Evolutionary conservation across 2,797 vertebrate species (phyloP).

Genomic region (Pterois miles): DNA sequence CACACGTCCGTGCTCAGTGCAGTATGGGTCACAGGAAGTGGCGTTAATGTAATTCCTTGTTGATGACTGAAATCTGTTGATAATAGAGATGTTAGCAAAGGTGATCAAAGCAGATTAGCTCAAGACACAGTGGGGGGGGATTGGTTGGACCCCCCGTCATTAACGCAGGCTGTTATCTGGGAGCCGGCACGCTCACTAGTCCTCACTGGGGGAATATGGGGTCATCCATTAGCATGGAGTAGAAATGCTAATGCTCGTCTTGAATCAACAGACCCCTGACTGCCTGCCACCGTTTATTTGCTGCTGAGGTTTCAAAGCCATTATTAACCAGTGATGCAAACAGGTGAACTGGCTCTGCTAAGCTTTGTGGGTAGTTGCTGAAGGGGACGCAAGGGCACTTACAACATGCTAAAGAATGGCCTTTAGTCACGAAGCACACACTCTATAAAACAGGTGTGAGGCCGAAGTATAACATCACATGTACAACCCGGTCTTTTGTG

Average conservation of each 20-base stretch:
- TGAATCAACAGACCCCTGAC: slow-evolving; percentile 77
- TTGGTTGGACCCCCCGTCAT: slow-evolving; percentile 77
- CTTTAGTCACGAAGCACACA: not conserved
- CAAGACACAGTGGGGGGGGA: slow-evolving; percentile 73
- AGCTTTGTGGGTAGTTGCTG: slow-evolving; percentile 35
- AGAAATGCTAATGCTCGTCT: slow-evolving; percentile 82
- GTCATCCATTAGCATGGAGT: slow-evolving; percentile 82
- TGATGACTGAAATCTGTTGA: slow-evolving; percentile 84
- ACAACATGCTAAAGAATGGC: slow-evolving; percentile 9
- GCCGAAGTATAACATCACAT: slow-evolving; percentile 10
- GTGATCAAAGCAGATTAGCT: slow-evolving; percentile 87
- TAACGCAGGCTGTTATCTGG: slow-evolving; percentile 81
- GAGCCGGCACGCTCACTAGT: slow-evolving; percentile 68
- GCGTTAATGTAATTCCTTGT: slow-evolving; percentile 84
- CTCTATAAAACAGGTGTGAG: not conserved
- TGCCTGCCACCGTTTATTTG: slow-evolving; percentile 69
- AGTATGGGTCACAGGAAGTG: slow-evolving; percentile 75
- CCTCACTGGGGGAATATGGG: slow-evolving; percentile 76
- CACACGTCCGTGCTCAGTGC: slow-evolving; percentile 45
- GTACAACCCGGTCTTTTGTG: not conserved
- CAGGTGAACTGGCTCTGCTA: slow-evolving; percentile 41
- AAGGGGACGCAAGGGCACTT: slow-evolving; percentile 7
- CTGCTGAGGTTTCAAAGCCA: slow-evolving; percentile 55
- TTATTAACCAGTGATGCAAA: slow-evolving; percentile 64
- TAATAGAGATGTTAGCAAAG: slow-evolving; percentile 89